A percentile compares a stretch with the other conserved stretches of the same genome.
These are phyloP conservation scores for Semicossyphus pulcher DNA, from an alignment of 2,113 vertebrate species.

Conservation along the genomic window DNA sequence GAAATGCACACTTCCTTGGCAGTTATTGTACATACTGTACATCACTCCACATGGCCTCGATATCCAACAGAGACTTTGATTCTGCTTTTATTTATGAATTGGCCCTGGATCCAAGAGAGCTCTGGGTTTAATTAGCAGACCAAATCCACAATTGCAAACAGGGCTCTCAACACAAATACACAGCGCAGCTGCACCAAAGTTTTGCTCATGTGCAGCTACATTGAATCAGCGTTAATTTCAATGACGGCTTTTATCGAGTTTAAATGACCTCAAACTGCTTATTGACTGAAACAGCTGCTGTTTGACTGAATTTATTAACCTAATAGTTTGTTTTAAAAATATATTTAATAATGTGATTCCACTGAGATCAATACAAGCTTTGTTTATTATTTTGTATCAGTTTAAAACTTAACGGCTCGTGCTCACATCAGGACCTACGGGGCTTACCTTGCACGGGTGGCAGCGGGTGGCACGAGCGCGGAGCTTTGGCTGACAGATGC, in stretches of 20 bases:
- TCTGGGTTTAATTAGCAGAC: constrained; percentile 71
- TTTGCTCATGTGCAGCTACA: constrained; percentile 23
- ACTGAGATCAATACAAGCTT: too few relatives aligned
- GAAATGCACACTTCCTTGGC: constrained; percentile 43
- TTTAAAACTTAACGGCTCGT: background rate
- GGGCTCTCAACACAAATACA: constrained; percentile 37
- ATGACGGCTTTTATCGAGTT: constrained; percentile 2
- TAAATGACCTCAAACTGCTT: constrained; percentile 1
- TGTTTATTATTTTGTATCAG: background rate
- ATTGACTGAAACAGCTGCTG: constrained; percentile 3
- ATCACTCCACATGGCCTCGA: constrained; percentile 35
- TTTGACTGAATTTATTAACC: background rate
- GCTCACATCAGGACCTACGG: background rate
- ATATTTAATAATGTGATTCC: too few relatives aligned
- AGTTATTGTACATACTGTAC: constrained; percentile 4
- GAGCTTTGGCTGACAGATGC: constrained; percentile 66
- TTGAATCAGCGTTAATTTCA: constrained; percentile 22
- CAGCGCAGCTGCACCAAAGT: constrained; percentile 51
- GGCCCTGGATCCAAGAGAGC: constrained; percentile 29
- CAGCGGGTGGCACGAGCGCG: constrained; percentile 69
- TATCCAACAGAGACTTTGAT: constrained; percentile 58
- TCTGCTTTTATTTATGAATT: constrained; percentile 68
- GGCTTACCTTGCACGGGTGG: constrained; percentile 74
- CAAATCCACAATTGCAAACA: constrained; percentile 65
- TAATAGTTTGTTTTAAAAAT: background rate